A percentile compares a stretch with the other conserved stretches of the same genome.
phyloP scores from a whole-genome alignment of 1,140 invertebrate genomes.

The Trachelipus rathkii region DNA sequence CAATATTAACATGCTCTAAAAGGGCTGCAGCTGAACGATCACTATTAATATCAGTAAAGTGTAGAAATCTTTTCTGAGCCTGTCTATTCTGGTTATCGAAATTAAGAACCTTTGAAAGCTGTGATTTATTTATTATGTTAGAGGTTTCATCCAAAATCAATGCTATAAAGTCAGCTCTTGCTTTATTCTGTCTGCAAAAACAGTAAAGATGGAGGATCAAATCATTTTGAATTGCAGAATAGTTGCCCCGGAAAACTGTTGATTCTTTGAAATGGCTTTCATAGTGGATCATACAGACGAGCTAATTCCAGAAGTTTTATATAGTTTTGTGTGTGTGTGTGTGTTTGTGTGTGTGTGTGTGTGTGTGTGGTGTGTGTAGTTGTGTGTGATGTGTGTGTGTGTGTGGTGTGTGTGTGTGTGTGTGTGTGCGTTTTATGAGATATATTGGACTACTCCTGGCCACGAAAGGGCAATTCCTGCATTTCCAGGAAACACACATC shows the following conservation, averaged over 20 bases:
- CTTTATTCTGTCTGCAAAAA: slow-evolving; percentile 21
- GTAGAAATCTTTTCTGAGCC: slow-evolving; percentile 35
- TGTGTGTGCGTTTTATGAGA: no score
- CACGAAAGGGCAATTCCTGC: slow-evolving; percentile 1
- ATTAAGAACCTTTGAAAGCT: slow-evolving; percentile 29
- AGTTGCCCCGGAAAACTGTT: slow-evolving; percentile 5
- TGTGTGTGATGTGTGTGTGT: no score
- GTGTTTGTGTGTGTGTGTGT: no score
- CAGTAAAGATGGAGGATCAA: slow-evolving; percentile 22
- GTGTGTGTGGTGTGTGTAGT: no score
- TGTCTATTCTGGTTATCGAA: slow-evolving; percentile 16
- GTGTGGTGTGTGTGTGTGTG: no score
- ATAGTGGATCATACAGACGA: background rate
- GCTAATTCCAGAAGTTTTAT: slow-evolving; percentile 14
- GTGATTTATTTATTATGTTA: slow-evolving; percentile 29
- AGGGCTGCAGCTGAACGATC: slow-evolving; percentile 27
- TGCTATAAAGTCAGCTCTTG: slow-evolving; percentile 30
- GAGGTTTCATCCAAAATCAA: slow-evolving; percentile 31
- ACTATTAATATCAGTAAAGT: slow-evolving; percentile 22
- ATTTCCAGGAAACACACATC: background rate
- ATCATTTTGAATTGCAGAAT: slow-evolving; percentile 38
- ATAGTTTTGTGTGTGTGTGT: slow-evolving; percentile 23
- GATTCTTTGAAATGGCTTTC: slow-evolving; percentile 25
- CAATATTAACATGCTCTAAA: background rate
- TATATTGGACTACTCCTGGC: slow-evolving; percentile 5